These are phyloP conservation scores for Himalopsyche kuldschensis DNA, from an alignment of 2,888 invertebrate genomes.

Conservation along the genomic window DNA sequence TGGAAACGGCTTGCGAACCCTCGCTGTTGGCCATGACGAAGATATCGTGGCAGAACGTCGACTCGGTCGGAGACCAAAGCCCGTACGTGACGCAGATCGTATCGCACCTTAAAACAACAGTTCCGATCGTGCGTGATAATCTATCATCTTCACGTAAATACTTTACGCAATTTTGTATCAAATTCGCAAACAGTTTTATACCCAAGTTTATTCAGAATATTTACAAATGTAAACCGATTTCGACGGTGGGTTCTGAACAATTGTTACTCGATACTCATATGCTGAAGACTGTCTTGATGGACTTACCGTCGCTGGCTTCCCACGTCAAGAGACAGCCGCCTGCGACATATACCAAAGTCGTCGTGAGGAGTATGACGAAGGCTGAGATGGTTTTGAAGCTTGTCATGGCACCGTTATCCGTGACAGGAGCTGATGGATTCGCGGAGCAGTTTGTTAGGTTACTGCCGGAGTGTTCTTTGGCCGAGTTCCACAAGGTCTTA, in stretches of 20 bases:
- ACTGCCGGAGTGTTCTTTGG: conserved; percentile 83
- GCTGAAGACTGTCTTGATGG: conserved; percentile 89
- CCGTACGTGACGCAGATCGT: conserved; percentile 90
- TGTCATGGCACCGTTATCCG: conserved; percentile 87
- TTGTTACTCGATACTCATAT: conserved; percentile 91
- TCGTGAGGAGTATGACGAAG: conserved; percentile 90
- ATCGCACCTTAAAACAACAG: conserved; percentile 79
- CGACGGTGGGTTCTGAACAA: conserved; percentile 92
- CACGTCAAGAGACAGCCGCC: conserved; percentile 88
- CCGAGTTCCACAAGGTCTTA: conserved; percentile 91
- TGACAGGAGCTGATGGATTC: conserved; percentile 65
- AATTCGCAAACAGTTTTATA: conserved; percentile 94
- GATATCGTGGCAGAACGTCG: conserved; percentile 90
- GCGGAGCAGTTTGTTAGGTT: conserved; percentile 88
- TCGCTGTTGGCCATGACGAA: conserved; percentile 91
- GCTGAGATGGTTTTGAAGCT: conserved; percentile 99
- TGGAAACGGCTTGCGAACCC: conserved; percentile 93
- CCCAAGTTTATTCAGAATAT: conserved; percentile 90
- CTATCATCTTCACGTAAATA: conserved; percentile 92
- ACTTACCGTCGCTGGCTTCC: conserved; percentile 90
- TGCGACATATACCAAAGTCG: conserved; percentile 81
- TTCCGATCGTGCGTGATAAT: conserved; percentile 88
- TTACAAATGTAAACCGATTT: conserved; percentile 88
- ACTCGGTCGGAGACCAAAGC: conserved; percentile 96
- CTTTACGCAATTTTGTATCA: conserved; percentile 96